Base-by-base conservation (phyloP, 1,140 invertebrate genomes). In the Tetramorium parvispinum region DNA sequence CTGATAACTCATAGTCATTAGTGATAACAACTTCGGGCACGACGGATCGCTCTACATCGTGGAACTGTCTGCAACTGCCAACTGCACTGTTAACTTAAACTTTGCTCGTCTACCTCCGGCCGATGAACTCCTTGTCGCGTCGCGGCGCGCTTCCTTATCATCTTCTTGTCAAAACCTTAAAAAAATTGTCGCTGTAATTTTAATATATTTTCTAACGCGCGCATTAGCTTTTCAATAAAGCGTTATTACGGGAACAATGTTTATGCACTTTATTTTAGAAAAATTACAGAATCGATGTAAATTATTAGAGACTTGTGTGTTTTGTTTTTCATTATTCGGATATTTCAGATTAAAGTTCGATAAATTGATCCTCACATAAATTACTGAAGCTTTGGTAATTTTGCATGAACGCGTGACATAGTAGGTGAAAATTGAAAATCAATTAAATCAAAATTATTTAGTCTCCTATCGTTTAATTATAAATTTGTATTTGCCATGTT, bases 1-100 rank as follows among this genome's bases (percentile, higher is more conserved):
- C 78, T 88, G 91, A 91, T 92, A 92, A 91, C 90, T 91, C 82
- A 49, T 88, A 73, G 88, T 89, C 73, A 91, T 91, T 92, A 92
- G 59, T 81, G 91, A 92, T 90, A 92, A 92, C 91, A 91, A 92
- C 88, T 91, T 90, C 43, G 79, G 51, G 55, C 66, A 49, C 75
- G 83, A 85, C 79, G 86, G 76, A 89, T 91, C 89, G 79, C 85
- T 90, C 66, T 82, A 61, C 82, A 87, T 89, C 53, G 87, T 68
- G 63, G 13, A 90, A 91, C 87, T 91, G 88, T 91, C 87, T 90
- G 75, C 71, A 90, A 92, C 92, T 91, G 87, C 16, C 86, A 85
- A 81, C 77, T 83, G 63, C 71, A 68, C 57, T 85, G 90, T 88
- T 91, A 71, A 88, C 75, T 87, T 91, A 92, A 92, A 92, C 88